Evolutionary conservation across 2,797 vertebrate species (phyloP).

Genomic region (Rallus crepitans): DNA sequence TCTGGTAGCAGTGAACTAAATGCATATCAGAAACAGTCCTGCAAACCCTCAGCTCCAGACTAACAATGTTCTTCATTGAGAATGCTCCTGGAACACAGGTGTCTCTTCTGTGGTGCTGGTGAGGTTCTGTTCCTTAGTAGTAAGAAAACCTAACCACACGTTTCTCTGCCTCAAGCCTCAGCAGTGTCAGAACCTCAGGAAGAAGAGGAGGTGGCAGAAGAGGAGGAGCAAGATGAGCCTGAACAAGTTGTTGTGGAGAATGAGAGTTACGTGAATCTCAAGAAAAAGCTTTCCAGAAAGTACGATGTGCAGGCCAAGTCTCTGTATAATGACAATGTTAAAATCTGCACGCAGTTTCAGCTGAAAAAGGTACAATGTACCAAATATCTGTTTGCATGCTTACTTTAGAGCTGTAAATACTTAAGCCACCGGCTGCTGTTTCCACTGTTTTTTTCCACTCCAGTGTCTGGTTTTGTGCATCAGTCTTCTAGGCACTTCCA

Average conservation of each 20-base stretch:
- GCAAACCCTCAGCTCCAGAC: background rate
- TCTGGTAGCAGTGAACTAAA: background rate
- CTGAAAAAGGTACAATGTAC: slow-evolving; percentile 82
- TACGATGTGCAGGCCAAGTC: slow-evolving; percentile 81
- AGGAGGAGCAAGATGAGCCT: slow-evolving; percentile 78
- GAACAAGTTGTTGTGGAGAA: slow-evolving; percentile 82
- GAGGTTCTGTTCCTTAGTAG: background rate
- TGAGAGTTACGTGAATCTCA: slow-evolving; percentile 92
- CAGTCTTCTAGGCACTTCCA: slow-evolving; percentile 89
- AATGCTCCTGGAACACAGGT: background rate
- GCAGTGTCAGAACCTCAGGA: slow-evolving; percentile 63
- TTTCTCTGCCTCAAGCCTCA: slow-evolving; percentile 61
- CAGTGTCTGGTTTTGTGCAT: background rate
- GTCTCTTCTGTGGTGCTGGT: background rate
- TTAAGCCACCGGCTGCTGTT: background rate
- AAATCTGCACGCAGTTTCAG: slow-evolving; percentile 88
- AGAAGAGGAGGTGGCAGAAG: slow-evolving; percentile 71
- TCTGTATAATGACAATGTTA: slow-evolving; percentile 85
- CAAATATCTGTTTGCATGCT: background rate
- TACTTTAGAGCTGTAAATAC: background rate
- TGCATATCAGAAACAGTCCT: background rate
- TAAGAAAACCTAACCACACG: background rate
- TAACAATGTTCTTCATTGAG: background rate
- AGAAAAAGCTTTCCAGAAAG: slow-evolving; percentile 87
- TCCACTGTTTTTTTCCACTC: background rate